Evolutionary conservation across 53 echinoderm and acorn worm species (phyloP).

Genomic region (Paracentrotus lividus): DNA sequence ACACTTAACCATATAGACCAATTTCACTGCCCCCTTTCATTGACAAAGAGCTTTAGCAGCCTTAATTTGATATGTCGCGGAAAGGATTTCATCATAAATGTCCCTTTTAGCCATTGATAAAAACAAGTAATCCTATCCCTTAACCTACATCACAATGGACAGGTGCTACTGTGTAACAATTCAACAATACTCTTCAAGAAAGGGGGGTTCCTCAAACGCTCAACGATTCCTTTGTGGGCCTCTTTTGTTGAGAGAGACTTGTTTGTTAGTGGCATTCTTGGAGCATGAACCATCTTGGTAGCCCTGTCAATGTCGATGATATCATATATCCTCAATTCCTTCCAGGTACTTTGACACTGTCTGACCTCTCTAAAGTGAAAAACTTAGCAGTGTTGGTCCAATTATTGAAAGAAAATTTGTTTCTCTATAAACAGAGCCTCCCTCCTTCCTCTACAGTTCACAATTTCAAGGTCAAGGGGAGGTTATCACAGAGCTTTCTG

Average conservation of each 20-base stretch:
- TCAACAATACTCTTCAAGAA: constrained; percentile 8
- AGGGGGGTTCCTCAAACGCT: constrained; percentile 23
- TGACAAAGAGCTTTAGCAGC: not conserved
- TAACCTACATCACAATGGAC: constrained; percentile 47
- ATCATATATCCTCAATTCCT: constrained; percentile 40
- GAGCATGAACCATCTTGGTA: constrained; percentile 35
- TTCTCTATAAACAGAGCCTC: constrained; percentile 14
- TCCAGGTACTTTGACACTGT: constrained; percentile 53
- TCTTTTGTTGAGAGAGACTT: constrained; percentile 54
- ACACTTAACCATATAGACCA: not conserved
- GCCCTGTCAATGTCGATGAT: constrained; percentile 18
- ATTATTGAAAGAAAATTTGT: constrained; percentile 33
- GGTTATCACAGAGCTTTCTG: not conserved
- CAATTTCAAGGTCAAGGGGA: not conserved
- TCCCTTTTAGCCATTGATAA: constrained; percentile 29
- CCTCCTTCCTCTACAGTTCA: constrained; percentile 18
- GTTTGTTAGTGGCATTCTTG: constrained; percentile 56
- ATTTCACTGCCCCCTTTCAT: not conserved
- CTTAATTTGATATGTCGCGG: constrained; percentile 1
- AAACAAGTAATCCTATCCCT: constrained; percentile 2
- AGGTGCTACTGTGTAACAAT: constrained; percentile 51
- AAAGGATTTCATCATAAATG: constrained; percentile 39
- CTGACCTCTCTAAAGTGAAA: constrained; percentile 50
- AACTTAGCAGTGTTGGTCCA: constrained; percentile 34
- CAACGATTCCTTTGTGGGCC: constrained; percentile 37